phyloP scores from a whole-genome alignment of 2,888 invertebrate genomes.

The Aporophyla lueneburgensis region DNA sequence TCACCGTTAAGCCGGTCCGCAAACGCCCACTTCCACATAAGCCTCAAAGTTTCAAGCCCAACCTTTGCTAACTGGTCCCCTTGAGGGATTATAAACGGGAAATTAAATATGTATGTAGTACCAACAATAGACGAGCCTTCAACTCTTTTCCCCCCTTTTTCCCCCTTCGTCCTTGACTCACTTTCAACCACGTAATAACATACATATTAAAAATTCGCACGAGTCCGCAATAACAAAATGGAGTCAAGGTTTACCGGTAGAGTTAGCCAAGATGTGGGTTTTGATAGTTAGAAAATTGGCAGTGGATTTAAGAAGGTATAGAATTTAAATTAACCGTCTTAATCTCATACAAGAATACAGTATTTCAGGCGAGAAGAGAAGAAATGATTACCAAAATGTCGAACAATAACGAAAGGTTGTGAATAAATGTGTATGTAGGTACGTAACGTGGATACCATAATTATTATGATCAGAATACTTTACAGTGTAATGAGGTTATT shows the following conservation, averaged over 20 bases:
- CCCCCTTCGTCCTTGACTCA: slow-evolving; percentile 44
- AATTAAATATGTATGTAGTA: slow-evolving; percentile 52
- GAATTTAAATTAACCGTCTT: not conserved
- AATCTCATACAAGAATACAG: not conserved
- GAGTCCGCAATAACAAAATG: slow-evolving; percentile 52
- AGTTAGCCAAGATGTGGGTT: slow-evolving; percentile 30
- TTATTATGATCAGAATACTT: not conserved
- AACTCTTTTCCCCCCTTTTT: slow-evolving; percentile 21
- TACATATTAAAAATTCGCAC: slow-evolving; percentile 59
- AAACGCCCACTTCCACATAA: slow-evolving; percentile 40
- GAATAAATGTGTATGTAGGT: not conserved
- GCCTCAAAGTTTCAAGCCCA: slow-evolving; percentile 38
- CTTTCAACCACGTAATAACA: slow-evolving; percentile 45
- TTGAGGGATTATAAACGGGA: slow-evolving; percentile 51
- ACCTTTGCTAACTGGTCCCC: slow-evolving; percentile 45
- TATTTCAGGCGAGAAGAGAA: not conserved
- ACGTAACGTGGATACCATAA: not conserved
- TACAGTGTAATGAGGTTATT: not conserved
- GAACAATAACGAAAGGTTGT: not conserved
- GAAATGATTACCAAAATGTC: not conserved
- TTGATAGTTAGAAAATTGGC: slow-evolving; percentile 33
- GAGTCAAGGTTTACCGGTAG: slow-evolving; percentile 42
- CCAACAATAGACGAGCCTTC: slow-evolving; percentile 55
- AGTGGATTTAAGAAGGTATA: not conserved
- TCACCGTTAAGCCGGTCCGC: slow-evolving; percentile 35